A percentile compares a stretch with the other conserved stretches of the same genome.
Conservation (phyloP, 2,797 vertebrate species). For the Malurus splendens region DNA sequence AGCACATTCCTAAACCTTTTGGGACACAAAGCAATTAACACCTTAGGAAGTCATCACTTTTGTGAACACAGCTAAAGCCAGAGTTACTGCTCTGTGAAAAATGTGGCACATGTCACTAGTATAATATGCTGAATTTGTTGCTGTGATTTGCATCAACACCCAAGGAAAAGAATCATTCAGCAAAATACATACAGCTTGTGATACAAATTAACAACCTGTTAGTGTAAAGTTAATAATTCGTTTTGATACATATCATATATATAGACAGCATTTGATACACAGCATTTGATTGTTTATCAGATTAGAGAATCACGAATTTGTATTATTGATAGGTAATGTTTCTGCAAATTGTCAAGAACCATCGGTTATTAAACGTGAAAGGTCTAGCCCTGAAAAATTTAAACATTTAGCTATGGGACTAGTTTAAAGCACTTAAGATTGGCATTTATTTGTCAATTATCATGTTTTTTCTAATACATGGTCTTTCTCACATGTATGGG, state of each 20-base stretch:
- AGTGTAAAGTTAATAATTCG: not conserved
- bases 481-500: not conserved
- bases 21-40: not conserved
- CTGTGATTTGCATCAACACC: not conserved
- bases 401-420: not conserved
- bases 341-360: not conserved
- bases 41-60: not conserved
- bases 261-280: not conserved
- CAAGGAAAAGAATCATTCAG: not conserved
- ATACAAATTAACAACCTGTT: not conserved
- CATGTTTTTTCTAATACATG: not conserved
- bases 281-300: not conserved
- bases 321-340: not conserved
- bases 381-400: not conserved
- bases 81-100: not conserved
- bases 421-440: not conserved
- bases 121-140: not conserved
- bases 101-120: not conserved
- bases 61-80: not conserved
- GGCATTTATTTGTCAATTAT: not conserved
- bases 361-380: not conserved
- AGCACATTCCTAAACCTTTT: not conserved
- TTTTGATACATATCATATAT: not conserved
- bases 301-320: not conserved
- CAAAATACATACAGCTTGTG: not conserved